Conservation (phyloP, 2,113 vertebrate species). For the Odontesthes bonariensis region DNA sequence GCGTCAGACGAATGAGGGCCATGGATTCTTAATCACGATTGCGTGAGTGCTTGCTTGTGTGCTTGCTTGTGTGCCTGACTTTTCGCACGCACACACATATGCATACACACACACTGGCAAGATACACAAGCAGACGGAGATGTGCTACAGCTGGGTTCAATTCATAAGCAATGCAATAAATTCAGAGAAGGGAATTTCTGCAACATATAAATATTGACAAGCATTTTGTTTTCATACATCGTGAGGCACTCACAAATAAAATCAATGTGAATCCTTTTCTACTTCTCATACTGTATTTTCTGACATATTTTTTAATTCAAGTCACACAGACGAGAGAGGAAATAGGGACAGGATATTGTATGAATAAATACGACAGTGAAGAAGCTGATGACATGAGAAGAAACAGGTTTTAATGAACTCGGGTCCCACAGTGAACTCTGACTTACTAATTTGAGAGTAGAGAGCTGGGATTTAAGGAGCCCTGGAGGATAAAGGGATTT, state of each 20-base stretch:
- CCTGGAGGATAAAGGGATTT: constrained; percentile 7
- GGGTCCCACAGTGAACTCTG: constrained; percentile 16
- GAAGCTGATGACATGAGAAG: constrained; percentile 54
- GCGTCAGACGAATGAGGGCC: constrained; percentile 40
- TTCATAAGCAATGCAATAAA: constrained; percentile 44
- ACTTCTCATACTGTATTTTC: constrained; percentile 16
- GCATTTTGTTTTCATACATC: constrained; percentile 5
- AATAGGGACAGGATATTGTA: constrained; percentile 47
- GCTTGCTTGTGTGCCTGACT: constrained; percentile 29
- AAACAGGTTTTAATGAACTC: constrained; percentile 37
- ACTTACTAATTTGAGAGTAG: constrained; percentile 36
- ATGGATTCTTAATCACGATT: constrained; percentile 54
- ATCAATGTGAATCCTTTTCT: constrained; percentile 5
- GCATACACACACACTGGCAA: constrained; percentile 16
- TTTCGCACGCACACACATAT: constrained; percentile 18
- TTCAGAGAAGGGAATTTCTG: constrained; percentile 41
- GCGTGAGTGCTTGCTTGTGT: constrained; percentile 15
- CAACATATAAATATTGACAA: constrained; percentile 51
- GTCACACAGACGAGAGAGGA: constrained; percentile 23
- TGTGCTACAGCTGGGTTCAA: constrained; percentile 56
- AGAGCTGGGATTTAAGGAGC: constrained; percentile 39
- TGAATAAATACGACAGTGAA: constrained; percentile 42
- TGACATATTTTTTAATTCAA: constrained; percentile 12
- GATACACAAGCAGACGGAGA: constrained; percentile 27
- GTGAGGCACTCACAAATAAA: constrained; percentile 28